A percentile compares a stretch with the other conserved stretches of the same genome.
These are phyloP conservation scores for Trididemnum miniatum DNA, from an alignment of 23 tunicate species.

Conservation along the genomic window DNA sequence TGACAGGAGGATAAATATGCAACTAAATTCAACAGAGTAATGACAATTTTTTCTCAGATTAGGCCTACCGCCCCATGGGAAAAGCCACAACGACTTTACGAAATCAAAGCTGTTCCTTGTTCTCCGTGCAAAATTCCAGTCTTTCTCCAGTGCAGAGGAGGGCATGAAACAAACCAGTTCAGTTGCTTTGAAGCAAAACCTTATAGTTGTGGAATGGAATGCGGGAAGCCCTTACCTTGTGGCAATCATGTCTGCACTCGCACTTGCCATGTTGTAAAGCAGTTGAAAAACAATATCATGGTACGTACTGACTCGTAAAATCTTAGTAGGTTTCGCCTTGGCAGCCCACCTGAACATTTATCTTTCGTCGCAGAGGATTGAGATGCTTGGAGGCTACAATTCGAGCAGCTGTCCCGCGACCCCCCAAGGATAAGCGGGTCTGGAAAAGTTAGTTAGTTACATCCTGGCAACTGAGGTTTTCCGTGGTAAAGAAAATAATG, in stretches of 20 bases:
- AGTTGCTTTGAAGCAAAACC: slow-evolving; percentile 59
- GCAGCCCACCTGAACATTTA: no score
- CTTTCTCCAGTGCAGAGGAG: slow-evolving; percentile 57
- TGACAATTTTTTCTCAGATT: not conserved
- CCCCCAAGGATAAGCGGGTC: no score
- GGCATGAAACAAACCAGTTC: slow-evolving; percentile 56
- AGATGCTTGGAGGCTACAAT: no score
- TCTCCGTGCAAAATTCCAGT: slow-evolving; percentile 77
- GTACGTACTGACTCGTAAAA: no score
- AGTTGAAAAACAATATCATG: slow-evolving; percentile 10
- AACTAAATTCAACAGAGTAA: no score
- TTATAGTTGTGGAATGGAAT: slow-evolving; percentile 70
- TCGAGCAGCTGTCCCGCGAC: no score
- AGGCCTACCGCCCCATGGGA: slow-evolving; percentile 86
- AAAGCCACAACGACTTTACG: slow-evolving; percentile 30
- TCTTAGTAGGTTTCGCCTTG: no score
- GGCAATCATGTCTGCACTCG: slow-evolving; percentile 63
- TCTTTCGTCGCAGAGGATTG: no score
- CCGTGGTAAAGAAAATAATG: no score
- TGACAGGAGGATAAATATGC: no score
- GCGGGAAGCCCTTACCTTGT: slow-evolving; percentile 66
- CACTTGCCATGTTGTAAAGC: slow-evolving; percentile 63
- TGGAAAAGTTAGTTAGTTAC: no score
- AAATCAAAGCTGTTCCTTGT: slow-evolving; percentile 51
- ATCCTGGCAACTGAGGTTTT: no score